phyloP scores from a whole-genome alignment of 1,140 invertebrate genomes.

The Pteromalus puparum region DNA sequence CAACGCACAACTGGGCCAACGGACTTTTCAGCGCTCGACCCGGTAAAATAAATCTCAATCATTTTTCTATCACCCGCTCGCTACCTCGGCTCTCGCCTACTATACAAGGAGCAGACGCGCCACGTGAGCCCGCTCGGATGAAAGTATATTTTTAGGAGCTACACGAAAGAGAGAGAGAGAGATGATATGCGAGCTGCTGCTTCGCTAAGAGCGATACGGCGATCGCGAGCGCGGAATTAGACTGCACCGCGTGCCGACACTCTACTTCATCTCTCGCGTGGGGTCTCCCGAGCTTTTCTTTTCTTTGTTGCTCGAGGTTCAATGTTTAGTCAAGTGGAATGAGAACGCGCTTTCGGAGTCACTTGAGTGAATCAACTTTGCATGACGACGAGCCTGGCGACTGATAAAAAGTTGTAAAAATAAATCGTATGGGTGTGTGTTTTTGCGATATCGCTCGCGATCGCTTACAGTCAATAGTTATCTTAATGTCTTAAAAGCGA shows the following conservation, averaged over 20 bases:
- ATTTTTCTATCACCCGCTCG: constrained; percentile 19
- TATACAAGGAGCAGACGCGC: not conserved
- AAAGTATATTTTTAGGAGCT: not conserved
- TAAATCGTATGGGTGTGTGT: not conserved
- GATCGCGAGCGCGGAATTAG: not conserved
- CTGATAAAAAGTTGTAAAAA: not conserved
- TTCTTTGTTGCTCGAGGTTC: not conserved
- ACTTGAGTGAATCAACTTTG: not conserved
- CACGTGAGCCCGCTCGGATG: not conserved
- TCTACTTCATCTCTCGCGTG: not conserved
- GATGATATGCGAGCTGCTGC: not conserved
- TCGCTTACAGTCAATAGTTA: not conserved
- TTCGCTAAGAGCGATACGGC: not conserved
- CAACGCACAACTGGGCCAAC: not conserved
- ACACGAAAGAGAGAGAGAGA: no score
- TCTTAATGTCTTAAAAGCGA: not conserved
- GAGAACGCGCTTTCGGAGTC: not conserved
- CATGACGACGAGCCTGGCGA: not conserved
- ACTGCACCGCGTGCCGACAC: not conserved
- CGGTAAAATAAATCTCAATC: not conserved
- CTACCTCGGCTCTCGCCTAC: not conserved
- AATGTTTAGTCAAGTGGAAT: not conserved
- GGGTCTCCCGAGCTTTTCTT: not conserved
- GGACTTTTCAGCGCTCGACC: not conserved
- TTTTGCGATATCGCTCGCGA: not conserved